Evolutionary conservation across 2,113 vertebrate species (phyloP), one percentile per base, ranked within the genome.

Genomic region (Chlorodrepanis virens): DNA sequence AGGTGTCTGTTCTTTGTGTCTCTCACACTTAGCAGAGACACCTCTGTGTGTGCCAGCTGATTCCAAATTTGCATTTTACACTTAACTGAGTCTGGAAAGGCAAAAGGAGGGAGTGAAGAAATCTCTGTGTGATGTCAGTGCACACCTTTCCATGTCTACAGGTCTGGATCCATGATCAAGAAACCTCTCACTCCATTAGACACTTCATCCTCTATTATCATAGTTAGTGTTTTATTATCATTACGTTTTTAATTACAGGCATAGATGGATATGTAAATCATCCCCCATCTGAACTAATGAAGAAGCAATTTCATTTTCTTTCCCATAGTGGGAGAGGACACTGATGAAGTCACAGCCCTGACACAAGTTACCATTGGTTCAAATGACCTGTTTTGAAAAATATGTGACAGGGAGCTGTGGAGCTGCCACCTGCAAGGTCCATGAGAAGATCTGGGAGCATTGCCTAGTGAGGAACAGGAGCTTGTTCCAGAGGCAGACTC

Each of bases 231-330:
- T 95, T 83, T 84, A 44, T 74, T 91, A 59, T 42, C 56, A 29
- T 87, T 67, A 50, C 83, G 29, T 12, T 81, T 90, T 92, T 92
- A 92, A 90, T 92, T 93, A 80, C 52, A 92, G 71, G 68, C 42
- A 63, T 25, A 81, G 59, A 81, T 70, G 27, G 86, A 65, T 90
- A 63, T 89, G 83, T 70, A 92, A 93, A 90, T 89, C 88, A 86
- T 70, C 35, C 39, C 31, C 7, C 68, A 22, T 64, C 74, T 70
- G 83, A 94, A 74, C 75, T 77, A 81, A 89, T 6, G 23, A 77
- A 19, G 56, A 86, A 86, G 63, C 21, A 88, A 77, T 42, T 83
- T 63, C 33, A 52, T 86, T 90, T 83, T 77, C 64, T 76, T 80
- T 83, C 54, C 59, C 4, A 1, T 45, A 25, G 64, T 59, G 68